Conservation (phyloP, 2,797 vertebrate species). For the Myotis pilosus region DNA sequence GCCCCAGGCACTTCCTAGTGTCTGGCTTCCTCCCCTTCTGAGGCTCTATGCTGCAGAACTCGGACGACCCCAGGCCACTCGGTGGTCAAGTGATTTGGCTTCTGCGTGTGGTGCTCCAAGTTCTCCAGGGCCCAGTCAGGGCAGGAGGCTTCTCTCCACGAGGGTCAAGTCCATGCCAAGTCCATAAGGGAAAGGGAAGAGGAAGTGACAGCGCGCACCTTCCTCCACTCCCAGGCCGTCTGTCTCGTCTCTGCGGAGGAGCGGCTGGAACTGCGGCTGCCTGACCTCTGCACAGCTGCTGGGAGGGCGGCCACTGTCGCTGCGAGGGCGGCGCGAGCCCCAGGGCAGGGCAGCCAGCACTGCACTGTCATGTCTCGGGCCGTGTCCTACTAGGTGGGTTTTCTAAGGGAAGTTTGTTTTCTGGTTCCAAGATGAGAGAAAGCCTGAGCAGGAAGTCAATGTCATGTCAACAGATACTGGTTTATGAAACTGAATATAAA, state of each 20-base stretch:
- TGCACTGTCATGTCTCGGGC: background rate
- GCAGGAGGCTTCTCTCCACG: background rate
- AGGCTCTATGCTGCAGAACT: accelerated
- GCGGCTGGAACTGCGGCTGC: accelerated
- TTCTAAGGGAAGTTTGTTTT: background rate
- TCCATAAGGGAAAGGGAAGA: background rate
- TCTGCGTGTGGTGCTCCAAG: slow-evolving; percentile 24
- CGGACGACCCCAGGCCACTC: accelerated
- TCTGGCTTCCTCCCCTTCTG: accelerated
- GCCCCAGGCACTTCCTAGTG: background rate
- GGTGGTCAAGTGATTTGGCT: background rate
- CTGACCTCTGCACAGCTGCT: background rate
- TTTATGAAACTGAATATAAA: background rate
- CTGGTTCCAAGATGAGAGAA: background rate
- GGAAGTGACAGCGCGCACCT: accelerated
- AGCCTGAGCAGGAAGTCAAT: background rate
- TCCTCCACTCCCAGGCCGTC: accelerated
- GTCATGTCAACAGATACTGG: background rate
- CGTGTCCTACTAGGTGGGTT: accelerated
- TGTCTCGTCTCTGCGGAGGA: too few relatives aligned
- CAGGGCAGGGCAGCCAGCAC: background rate
- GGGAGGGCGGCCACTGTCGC: background rate
- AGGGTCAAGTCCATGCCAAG: accelerated
- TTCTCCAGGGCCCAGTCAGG: slow-evolving; percentile 38
- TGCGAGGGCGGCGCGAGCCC: background rate